phyloP scores from a whole-genome alignment of 2,888 invertebrate genomes.

The Melieria crassipennis region DNA sequence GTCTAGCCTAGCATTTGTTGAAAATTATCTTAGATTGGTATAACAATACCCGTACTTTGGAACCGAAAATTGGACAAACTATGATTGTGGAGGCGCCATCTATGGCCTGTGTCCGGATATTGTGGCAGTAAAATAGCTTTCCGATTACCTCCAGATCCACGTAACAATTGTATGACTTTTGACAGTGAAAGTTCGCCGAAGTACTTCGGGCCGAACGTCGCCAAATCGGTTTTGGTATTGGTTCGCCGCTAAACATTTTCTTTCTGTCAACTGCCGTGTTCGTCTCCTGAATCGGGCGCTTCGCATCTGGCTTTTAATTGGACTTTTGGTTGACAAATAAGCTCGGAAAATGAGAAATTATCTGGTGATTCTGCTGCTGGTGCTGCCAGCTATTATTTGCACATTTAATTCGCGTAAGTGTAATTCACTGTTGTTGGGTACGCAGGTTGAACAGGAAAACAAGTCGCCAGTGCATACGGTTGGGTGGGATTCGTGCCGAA shows the following conservation, averaged over 20 bases:
- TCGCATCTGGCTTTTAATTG: not conserved
- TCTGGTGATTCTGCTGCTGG: slow-evolving; percentile 73
- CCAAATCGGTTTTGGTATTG: slow-evolving; percentile 4
- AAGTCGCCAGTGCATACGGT: slow-evolving; percentile 12
- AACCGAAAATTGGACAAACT: too few relatives aligned
- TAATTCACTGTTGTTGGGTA: slow-evolving; percentile 13
- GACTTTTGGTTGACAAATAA: slow-evolving; percentile 22
- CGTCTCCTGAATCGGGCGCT: slow-evolving; percentile 1
- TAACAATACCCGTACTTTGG: too few relatives aligned
- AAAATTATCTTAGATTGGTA: too few relatives aligned
- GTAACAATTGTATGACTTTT: slow-evolving; percentile 13
- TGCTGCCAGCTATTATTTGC: slow-evolving; percentile 77
- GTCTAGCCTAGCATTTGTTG: not conserved
- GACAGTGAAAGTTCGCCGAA: slow-evolving; percentile 26
- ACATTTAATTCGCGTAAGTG: slow-evolving; percentile 79
- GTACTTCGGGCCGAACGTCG: slow-evolving; percentile 25
- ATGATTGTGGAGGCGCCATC: too few relatives aligned
- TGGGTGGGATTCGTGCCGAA: slow-evolving; percentile 13
- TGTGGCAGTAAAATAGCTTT: too few relatives aligned
- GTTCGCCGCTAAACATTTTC: slow-evolving; percentile 23
- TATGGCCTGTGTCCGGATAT: too few relatives aligned
- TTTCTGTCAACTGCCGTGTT: slow-evolving; percentile 22
- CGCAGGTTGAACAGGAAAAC: not conserved
- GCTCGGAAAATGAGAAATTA: slow-evolving; percentile 72
- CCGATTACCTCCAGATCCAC: not conserved